Base-by-base conservation (phyloP, 2,888 invertebrate species). In the Rhingia campestris region DNA sequence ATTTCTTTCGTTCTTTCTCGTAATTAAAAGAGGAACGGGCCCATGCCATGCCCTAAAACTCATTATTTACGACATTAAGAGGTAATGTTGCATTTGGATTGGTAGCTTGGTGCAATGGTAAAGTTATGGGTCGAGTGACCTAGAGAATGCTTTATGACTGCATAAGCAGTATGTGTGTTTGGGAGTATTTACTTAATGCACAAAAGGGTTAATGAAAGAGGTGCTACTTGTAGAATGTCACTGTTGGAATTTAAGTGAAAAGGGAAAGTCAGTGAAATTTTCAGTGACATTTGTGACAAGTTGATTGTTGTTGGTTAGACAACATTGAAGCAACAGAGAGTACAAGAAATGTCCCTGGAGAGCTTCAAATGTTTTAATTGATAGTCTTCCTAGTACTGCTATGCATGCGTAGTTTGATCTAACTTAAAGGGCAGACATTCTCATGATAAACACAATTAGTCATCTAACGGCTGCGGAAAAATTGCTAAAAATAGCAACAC, bases 81-180 rank as follows among this genome's bases (percentile, higher is more conserved):
- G 67, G 51, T 45, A 53, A 51, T 39, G 39, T 37, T 41, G 37
- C 22, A 6, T 63, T 54, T 77, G 63, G 63, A 77, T 22, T 22
- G 22, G 22, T 22, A 2, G 22, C 1, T 22, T 22, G 61, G 76
- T 61, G 76, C 59, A 56, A 37, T 6, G 30, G 9, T 32, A 9
- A 7, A 9, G 49, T 14, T 32, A 32, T 30, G 33, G 43, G 33
- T 32, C 10, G 49, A 22, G 22, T 63, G 63, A 73, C 63, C 37
- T 47, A 74, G 73, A 56, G 56, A 56, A 56, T 74, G 47, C 37
- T 64, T 74, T 74, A 64, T 74, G 73, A 33, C 47, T 54, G 51
- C 70, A n/a, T 43, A 9, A 41, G 12, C 6, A 9, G 2, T 22
- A 2, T 22, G 22, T 22, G 22, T 22, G 22, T 2, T 22, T 53